Base-by-base conservation (phyloP, 2,888 invertebrate species). In the Amblyjoppa proteus region DNA sequence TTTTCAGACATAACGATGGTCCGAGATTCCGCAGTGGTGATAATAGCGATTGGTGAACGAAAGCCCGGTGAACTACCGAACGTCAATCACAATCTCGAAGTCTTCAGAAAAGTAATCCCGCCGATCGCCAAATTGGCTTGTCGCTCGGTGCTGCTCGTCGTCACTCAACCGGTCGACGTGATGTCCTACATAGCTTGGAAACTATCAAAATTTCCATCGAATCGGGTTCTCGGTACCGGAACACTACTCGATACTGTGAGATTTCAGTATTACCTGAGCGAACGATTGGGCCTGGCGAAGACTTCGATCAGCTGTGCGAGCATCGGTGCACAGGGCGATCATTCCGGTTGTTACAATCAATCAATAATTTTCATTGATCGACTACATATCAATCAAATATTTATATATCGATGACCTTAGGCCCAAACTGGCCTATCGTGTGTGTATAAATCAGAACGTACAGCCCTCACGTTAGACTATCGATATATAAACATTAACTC, bases 121-220 rank as follows among this genome's bases (percentile, higher is more conserved):
- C 88, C 88, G 11, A 89, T 92, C 9, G 90, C 91, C 2, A 92
- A 90, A 81, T 91, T 92, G 80, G 91, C 92, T 4, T 89, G 90
- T 58, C 91, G 89, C 69, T 88, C 92, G 3, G 89, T 93, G n/a
- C 75, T 92, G 9, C 83, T 93, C 51, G 88, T 92, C 25, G 92
- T 89, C 4, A 92, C 93, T 31, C 89, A 92, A 89, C 90, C 93
- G 93, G 95, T 95, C 73, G 96, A 96, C 88, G 94, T 95, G 64
- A 92, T 95, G 92, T 95, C 95, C 31, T 96, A 95, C 89, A 95
- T 95, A 70, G 94, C 96, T 2, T 96, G 95, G 95, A 96, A 95
- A 90, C 87, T 96, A 81, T 95, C 95, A 77, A 95, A 95, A 69
- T 94, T 96, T 51, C 95, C 95, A 16, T 92, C 94, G 69, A 93